Evolutionary conservation across 2,113 vertebrate genomes (phyloP).

Genomic region (Patagioenas fasciata): DNA sequence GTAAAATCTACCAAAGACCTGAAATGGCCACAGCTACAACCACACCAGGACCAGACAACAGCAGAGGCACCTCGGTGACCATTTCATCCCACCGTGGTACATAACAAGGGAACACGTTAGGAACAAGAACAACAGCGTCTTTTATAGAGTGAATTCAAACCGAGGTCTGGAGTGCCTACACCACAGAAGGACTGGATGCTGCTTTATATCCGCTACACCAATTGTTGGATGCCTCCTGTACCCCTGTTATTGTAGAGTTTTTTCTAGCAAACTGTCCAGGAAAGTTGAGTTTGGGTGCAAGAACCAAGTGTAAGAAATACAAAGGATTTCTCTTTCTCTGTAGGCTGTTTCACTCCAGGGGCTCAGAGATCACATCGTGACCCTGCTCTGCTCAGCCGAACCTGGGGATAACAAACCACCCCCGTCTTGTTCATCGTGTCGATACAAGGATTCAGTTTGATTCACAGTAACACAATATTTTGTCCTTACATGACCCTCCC

Average conservation of each 20-base stretch:
- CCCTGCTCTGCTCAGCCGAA: background rate
- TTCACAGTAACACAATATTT: conserved; percentile 5
- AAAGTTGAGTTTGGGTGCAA: background rate
- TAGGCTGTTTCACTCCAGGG: background rate
- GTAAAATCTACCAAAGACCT: conserved; percentile 24
- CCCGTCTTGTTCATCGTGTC: background rate
- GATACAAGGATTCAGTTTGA: background rate
- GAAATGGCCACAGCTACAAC: background rate
- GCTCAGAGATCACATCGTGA: background rate
- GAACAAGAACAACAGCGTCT: background rate
- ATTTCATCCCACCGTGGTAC: background rate
- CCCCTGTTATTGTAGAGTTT: background rate
- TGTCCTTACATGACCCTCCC: conserved; percentile 27
- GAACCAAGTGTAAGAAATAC: background rate
- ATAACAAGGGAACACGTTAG: background rate
- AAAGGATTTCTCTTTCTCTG: background rate
- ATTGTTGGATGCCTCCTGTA: background rate
- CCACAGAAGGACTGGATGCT: rapidly evolving
- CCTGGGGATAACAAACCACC: background rate
- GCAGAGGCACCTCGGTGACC: background rate
- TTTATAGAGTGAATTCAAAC: background rate
- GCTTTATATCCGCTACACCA: background rate
- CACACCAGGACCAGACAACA: background rate
- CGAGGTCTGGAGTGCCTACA: rapidly evolving
- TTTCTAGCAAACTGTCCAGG: background rate